These are phyloP conservation scores for Lochmaea capreae DNA, from an alignment of 2,888 invertebrate species.

Conservation along the genomic window DNA sequence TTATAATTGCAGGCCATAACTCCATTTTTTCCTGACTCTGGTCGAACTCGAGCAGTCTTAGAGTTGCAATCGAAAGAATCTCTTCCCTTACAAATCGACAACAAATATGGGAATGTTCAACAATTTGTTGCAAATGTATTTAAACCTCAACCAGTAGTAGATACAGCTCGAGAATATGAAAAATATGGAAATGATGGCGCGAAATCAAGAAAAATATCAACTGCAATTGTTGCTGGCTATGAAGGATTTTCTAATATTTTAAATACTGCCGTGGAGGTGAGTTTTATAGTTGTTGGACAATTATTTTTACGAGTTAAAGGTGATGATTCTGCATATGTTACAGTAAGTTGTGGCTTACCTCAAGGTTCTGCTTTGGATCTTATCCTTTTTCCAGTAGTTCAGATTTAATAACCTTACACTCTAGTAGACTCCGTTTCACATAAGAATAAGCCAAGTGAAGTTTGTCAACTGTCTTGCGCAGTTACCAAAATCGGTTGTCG, in stretches of 20 bases:
- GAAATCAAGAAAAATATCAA: constrained; percentile 73
- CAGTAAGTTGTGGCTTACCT: too few species aligned
- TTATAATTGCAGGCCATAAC: constrained; percentile 26
- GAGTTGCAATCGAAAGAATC: constrained; percentile 55
- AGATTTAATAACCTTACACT: too few species aligned
- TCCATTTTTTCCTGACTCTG: constrained; percentile 57
- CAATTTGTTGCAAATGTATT: constrained; percentile 56
- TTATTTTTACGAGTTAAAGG: too few species aligned
- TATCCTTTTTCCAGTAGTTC: too few species aligned
- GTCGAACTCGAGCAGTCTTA: constrained; percentile 57
- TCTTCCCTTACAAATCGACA: constrained; percentile 57
- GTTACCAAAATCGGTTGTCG: too few species aligned
- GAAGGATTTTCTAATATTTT: constrained; percentile 69
- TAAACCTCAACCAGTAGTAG: constrained; percentile 77
- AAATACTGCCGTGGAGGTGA: constrained; percentile 60
- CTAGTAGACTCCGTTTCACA: too few species aligned
- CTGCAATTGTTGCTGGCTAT: constrained; percentile 75
- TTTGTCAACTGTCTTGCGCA: too few species aligned
- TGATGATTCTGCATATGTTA: too few species aligned
- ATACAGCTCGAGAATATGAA: constrained; percentile 80
- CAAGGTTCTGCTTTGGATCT: too few species aligned
- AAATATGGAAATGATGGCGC: constrained; percentile 84
- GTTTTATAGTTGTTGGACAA: not conserved
- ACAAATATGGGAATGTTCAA: constrained; percentile 59
- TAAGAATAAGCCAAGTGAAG: too few species aligned